These are phyloP conservation scores for Leucopternis melanops DNA, from an alignment of 2,113 vertebrate species.

Conservation along the genomic window DNA sequence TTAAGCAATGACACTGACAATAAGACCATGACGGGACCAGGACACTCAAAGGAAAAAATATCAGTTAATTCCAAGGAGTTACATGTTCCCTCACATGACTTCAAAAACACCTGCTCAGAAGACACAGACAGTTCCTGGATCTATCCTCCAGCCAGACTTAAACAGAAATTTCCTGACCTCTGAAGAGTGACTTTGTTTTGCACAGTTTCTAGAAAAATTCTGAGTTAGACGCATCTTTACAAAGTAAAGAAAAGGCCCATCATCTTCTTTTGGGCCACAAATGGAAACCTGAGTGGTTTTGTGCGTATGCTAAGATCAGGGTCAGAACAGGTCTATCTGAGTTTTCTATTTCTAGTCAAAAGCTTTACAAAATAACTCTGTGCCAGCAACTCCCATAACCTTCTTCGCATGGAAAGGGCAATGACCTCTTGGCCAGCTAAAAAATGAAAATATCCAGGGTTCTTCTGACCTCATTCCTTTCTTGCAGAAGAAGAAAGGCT, in stretches of 20 bases:
- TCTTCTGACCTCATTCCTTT: neutral
- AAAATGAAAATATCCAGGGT: neutral
- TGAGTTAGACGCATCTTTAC: neutral
- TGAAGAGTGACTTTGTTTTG: neutral
- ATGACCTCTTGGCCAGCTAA: neutral
- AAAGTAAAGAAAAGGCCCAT: neutral
- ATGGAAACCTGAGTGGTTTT: neutral
- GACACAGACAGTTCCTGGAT: neutral
- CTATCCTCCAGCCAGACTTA: neutral
- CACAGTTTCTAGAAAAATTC: neutral
- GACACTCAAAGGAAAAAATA: neutral
- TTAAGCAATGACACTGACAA: neutral
- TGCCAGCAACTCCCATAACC: slow-evolving; percentile 4
- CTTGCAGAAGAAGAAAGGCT: neutral
- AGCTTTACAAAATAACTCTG: slow-evolving; percentile 6
- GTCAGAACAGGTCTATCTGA: slow-evolving; percentile 12
- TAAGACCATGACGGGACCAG: neutral
- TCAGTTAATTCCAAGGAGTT: neutral
- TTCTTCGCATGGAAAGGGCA: neutral
- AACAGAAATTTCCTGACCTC: neutral
- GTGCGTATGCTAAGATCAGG: neutral
- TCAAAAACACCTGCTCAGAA: neutral
- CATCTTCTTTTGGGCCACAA: neutral
- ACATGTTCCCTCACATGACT: accelerated
- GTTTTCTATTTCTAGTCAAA: slow-evolving; percentile 38